Conservation (phyloP, 2,797 vertebrate genomes). For the Pagetopsis macropterus region DNA sequence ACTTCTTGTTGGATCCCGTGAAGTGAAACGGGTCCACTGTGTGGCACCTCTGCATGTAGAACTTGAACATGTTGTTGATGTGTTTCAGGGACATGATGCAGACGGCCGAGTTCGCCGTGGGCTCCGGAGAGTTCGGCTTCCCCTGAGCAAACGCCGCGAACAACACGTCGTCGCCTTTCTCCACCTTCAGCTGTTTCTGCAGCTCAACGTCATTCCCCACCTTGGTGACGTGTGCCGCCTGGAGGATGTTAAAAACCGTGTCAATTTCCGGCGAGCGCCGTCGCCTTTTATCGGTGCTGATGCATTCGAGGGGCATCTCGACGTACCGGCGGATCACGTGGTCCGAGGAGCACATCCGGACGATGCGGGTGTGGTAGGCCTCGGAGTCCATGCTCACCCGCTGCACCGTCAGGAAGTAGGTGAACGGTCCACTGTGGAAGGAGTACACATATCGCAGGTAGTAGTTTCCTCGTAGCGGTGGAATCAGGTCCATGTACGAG, state of each 20-base stretch:
- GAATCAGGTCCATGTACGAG: slow-evolving; percentile 92
- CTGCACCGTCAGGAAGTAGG: slow-evolving; percentile 96
- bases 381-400: slow-evolving; percentile 85
- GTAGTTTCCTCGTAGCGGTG: slow-evolving; percentile 88
- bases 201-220: slow-evolving; percentile 83
- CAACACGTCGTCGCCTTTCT: slow-evolving; percentile 88
- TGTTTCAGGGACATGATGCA: slow-evolving; percentile 90
- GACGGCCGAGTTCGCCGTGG: slow-evolving; percentile 89
- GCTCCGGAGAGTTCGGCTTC: slow-evolving; percentile 89
- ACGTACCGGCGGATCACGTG: slow-evolving; percentile 91
- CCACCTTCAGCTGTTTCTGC: slow-evolving; percentile 87
- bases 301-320: slow-evolving; percentile 97
- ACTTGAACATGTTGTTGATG: slow-evolving; percentile 93
- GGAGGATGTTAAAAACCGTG: slow-evolving; percentile 93
- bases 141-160: slow-evolving; percentile 93
- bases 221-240: slow-evolving; percentile 91
- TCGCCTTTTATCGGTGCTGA: slow-evolving; percentile 91
- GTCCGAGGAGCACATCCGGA: slow-evolving; percentile 93
- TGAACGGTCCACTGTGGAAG: slow-evolving; percentile 92
- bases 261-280: slow-evolving; percentile 79
- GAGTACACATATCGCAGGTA: slow-evolving; percentile 92
- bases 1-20: slow-evolving; percentile 87
- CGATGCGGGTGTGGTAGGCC: slow-evolving; percentile 93
- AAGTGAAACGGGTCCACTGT: slow-evolving; percentile 94
- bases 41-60: slow-evolving; percentile 88